Conservation (phyloP, 2,113 vertebrate genomes). For the Caretta caretta region DNA sequence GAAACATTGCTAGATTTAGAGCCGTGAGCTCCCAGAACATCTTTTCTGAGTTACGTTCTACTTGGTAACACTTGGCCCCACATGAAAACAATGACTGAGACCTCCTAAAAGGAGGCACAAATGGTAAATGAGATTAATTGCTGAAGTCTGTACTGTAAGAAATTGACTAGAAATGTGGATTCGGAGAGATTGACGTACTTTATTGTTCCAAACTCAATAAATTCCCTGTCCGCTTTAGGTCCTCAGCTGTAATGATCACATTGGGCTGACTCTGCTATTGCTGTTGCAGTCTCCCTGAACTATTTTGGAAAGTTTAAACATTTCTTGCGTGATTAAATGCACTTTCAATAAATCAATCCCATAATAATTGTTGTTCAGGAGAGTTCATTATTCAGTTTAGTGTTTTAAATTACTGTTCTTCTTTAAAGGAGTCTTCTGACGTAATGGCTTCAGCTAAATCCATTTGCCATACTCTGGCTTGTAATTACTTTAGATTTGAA, state of each 20-base stretch:
- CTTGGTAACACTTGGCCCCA: conserved; percentile 44
- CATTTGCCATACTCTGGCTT: conserved; percentile 75
- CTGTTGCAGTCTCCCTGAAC: conserved; percentile 64
- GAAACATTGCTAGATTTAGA: background rate
- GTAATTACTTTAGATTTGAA: conserved; percentile 79
- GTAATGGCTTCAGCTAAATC: conserved; percentile 74
- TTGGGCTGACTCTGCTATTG: conserved; percentile 58
- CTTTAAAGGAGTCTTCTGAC: conserved; percentile 78
- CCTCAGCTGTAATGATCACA: conserved; percentile 55
- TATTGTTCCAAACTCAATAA: conserved; percentile 71
- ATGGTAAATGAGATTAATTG: conserved; percentile 72
- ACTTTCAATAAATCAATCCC: conserved; percentile 78
- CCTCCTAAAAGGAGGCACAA: conserved; percentile 57
- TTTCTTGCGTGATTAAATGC: conserved; percentile 78
- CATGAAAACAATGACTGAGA: conserved; percentile 49
- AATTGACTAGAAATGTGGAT: conserved; percentile 73
- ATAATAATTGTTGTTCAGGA: conserved; percentile 78
- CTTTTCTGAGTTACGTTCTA: conserved; percentile 37
- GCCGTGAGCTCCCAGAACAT: background rate
- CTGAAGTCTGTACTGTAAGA: conserved; percentile 68
- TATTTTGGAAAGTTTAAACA: conserved; percentile 76
- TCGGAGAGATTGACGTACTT: conserved; percentile 68
- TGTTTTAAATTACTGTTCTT: conserved; percentile 77
- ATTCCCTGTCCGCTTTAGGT: conserved; percentile 67
- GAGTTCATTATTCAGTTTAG: conserved; percentile 79